Evolutionary conservation across 1,140 invertebrate species (phyloP).

Genomic region (Pogonognathellus flavescens): DNA sequence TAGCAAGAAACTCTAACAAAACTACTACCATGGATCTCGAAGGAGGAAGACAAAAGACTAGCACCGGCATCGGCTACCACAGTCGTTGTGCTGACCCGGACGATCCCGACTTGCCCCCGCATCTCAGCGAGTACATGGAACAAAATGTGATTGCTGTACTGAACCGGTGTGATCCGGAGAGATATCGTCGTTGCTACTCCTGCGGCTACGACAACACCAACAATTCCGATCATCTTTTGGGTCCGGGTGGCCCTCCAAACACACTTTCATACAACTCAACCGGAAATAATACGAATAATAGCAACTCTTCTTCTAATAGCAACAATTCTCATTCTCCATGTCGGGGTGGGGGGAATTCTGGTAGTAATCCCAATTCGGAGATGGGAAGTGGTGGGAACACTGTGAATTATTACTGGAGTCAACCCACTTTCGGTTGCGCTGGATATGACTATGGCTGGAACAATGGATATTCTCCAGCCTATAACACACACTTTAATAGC

Average conservation of each 20-base stretch:
- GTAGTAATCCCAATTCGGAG: constrained; percentile 1
- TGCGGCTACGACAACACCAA: constrained; percentile 54
- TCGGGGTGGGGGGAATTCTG: too few species aligned
- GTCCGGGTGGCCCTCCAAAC: too few species aligned
- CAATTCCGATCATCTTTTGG: neutral
- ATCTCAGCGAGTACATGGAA: constrained; percentile 50
- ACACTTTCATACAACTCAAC: too few species aligned
- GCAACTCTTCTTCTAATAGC: neutral
- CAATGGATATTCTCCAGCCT: neutral
- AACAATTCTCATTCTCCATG: neutral
- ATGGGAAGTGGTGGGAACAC: neutral
- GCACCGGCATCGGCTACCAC: neutral
- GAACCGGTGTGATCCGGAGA: constrained; percentile 51
- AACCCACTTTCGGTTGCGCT: neutral
- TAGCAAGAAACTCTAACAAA: constrained; percentile 1
- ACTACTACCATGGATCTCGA: constrained; percentile 51
- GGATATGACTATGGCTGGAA: constrained; percentile 26
- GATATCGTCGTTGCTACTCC: constrained; percentile 36
- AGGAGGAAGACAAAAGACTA: constrained; percentile 40
- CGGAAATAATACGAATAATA: neutral
- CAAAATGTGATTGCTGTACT: constrained; percentile 56
- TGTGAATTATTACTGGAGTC: constrained; percentile 41
- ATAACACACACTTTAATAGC: constrained; percentile 27
- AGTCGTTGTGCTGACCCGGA: neutral
- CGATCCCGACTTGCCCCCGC: constrained; percentile 52